Evolutionary conservation across 37 sponge, comb jelly and placozoan species (phyloP), one percentile per base, ranked within the genome.

Genomic region (Hexactinellida sp.): DNA sequence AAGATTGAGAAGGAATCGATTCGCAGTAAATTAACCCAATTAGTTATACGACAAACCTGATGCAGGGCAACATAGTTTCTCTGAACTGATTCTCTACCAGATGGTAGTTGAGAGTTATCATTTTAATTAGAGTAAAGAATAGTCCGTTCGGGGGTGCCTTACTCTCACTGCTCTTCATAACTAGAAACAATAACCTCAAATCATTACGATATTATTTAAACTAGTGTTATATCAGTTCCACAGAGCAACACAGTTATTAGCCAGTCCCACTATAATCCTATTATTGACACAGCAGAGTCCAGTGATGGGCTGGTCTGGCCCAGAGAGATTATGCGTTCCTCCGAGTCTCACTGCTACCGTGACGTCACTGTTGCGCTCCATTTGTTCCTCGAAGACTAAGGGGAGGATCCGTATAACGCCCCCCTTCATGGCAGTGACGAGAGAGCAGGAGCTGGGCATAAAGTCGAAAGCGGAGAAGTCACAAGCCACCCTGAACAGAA

Each of bases 21-120:
- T 32, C 21, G 76, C 47, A 16, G 47, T 41, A 16, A 41, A 16
- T 5, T 5, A 41, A 41, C 47, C 10, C 13, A 16, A n/a, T 32
- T 10, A 63, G 3, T 63, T 63, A 63, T 63, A 63, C 13, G 5
- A 10, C 13, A 63, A 84, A 95, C 96, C 86, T 32, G 37, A 95
- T 88, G 38, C 85, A 82, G 36, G 92, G 94, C 82, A 90, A 28
- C 30, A 95, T 89, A 39, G 24, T 76, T 24, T 92, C 94, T 36
- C 88, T 85, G 89, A 93, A 93, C 71, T 90, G 92, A 36, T 92
- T 90, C 83, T 95, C 94, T 5, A 95, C 71, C 36, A 95, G 89
- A 38, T 93, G 91, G 54, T 93, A 88, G 83, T 89, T 85, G 23
- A 24, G 47, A 91, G 90, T 93, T 38, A 91, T 76, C 28, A 85